Conservation (phyloP, 2,888 invertebrate species). For the Drosophila ezoana region DNA sequence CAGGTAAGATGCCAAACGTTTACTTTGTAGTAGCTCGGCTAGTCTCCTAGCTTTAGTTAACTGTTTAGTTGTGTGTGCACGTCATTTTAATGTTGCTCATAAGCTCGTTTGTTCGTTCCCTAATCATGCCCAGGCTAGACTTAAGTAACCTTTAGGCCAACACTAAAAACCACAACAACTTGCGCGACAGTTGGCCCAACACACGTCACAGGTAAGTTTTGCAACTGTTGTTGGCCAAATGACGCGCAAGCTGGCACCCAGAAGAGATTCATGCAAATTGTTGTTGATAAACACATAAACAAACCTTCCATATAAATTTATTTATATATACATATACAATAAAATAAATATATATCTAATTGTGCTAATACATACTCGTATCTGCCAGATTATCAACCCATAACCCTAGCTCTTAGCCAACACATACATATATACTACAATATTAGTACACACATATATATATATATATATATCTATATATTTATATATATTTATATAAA, state of each 20-base stretch:
- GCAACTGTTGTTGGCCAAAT: conserved; percentile 16
- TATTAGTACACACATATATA: conserved; percentile 30
- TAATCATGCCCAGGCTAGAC: conserved; percentile 63
- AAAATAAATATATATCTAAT: conserved; percentile 61
- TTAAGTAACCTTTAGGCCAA: conserved; percentile 40
- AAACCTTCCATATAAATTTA: conserved; percentile 27
- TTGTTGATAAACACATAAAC: conserved; percentile 74
- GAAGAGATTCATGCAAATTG: conserved; percentile 64
- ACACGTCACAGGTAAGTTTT: conserved; percentile 54
- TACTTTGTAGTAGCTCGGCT: conserved; percentile 35
- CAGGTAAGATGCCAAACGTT: conserved; percentile 72
- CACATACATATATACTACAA: conserved; percentile 39
- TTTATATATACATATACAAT: conserved; percentile 31
- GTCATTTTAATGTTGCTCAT: conserved; percentile 72
- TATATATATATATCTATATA: conserved; percentile 31
- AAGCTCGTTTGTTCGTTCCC: conserved; percentile 57
- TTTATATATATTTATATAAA: conserved; percentile 29
- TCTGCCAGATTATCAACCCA: conserved; percentile 68
- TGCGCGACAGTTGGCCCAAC: conserved; percentile 35
- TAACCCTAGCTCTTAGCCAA: conserved; percentile 64
- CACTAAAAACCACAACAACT: conserved; percentile 32
- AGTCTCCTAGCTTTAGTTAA: conserved; percentile 37
- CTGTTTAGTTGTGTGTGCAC: conserved; percentile 66
- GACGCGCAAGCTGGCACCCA: conserved; percentile 40
- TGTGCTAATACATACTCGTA: conserved; percentile 75